Conservation (phyloP, 2,888 invertebrate genomes). For the Leptinotarsa juncta region DNA sequence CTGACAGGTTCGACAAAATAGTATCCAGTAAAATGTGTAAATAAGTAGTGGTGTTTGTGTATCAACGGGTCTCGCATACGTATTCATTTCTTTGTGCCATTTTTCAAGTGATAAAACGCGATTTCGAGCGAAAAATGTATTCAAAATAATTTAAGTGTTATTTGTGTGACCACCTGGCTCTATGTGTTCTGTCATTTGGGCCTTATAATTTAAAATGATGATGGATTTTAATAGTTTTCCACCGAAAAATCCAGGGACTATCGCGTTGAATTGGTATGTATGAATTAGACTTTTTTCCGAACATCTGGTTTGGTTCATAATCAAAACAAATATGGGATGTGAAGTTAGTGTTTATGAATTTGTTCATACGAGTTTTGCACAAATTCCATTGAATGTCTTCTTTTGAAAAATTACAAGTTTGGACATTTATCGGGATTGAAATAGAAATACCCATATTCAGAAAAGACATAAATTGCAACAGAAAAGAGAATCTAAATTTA, state of each 20-base stretch:
- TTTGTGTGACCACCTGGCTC: conserved; percentile 63
- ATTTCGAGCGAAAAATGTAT: conserved; percentile 48
- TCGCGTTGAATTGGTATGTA: conserved; percentile 57
- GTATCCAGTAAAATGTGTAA: conserved; percentile 44
- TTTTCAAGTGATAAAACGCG: conserved; percentile 36
- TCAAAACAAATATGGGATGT: conserved; percentile 38
- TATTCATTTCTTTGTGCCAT: conserved; percentile 26
- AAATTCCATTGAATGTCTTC: background rate
- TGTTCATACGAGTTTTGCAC: background rate
- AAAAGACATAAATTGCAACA: background rate
- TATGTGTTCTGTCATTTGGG: conserved; percentile 56
- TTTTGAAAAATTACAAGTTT: too few species aligned
- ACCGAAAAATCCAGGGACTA: conserved; percentile 54
- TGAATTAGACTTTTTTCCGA: conserved; percentile 21
- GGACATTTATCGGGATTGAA: background rate
- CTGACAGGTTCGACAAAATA: conserved; percentile 47
- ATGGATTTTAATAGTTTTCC: conserved; percentile 57
- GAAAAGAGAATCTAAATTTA: too few species aligned
- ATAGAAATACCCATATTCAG: background rate
- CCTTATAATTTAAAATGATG: conserved; percentile 58
- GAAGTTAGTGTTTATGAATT: background rate
- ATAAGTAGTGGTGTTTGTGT: conserved; percentile 44
- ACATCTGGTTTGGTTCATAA: conserved; percentile 12
- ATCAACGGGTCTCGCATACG: conserved; percentile 32
- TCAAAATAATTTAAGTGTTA: conserved; percentile 49